Conservation (phyloP, 1,140 invertebrate species). For the Rhagoletis pomonella region DNA sequence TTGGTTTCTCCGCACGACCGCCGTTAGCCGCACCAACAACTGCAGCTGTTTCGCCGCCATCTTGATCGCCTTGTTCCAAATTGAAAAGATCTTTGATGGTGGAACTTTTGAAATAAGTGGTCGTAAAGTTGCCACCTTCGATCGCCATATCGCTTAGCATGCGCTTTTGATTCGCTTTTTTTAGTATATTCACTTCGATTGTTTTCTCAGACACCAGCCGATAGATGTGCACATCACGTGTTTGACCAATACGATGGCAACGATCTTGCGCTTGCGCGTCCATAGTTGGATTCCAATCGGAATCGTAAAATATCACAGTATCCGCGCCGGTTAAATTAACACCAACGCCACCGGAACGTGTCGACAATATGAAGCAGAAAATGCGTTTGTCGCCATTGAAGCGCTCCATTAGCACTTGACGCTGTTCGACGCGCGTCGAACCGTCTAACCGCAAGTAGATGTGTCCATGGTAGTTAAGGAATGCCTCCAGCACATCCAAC, state of each 20-base stretch:
- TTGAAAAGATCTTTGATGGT: conserved; percentile 96
- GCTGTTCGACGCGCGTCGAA: conserved; percentile 95
- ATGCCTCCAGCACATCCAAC: conserved; percentile 98
- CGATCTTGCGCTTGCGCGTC: conserved; percentile 99
- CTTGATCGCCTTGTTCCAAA: conserved; percentile 82
- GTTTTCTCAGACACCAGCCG: conserved; percentile 96
- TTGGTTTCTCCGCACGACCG: conserved; percentile 7
- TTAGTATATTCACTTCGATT: conserved; percentile 99
- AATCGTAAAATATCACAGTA: conserved; percentile 99
- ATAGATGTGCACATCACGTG: conserved; percentile 99
- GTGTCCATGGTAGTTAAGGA: conserved; percentile 97
- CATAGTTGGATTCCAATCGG: conserved; percentile 99
- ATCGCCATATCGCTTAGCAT: conserved; percentile 97
- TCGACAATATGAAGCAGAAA: conserved; percentile 98
- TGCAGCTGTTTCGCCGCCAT: conserved; percentile 63
- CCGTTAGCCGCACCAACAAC: conserved; percentile 58
- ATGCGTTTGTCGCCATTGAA: conserved; percentile 97
- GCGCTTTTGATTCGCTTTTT: conserved; percentile 98
- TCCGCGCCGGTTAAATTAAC: conserved; percentile 99
- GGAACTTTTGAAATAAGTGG: conserved; percentile 95
- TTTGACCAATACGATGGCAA: conserved; percentile 99
- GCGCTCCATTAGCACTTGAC: conserved; percentile 97
- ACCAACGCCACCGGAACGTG: conserved; percentile 97
- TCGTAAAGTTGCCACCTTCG: conserved; percentile 99
- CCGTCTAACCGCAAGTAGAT: conserved; percentile 98